Evolutionary conservation across 2,888 invertebrate species (phyloP), one percentile per base, ranked within the genome.

Genomic region (Fragum sueziense): DNA sequence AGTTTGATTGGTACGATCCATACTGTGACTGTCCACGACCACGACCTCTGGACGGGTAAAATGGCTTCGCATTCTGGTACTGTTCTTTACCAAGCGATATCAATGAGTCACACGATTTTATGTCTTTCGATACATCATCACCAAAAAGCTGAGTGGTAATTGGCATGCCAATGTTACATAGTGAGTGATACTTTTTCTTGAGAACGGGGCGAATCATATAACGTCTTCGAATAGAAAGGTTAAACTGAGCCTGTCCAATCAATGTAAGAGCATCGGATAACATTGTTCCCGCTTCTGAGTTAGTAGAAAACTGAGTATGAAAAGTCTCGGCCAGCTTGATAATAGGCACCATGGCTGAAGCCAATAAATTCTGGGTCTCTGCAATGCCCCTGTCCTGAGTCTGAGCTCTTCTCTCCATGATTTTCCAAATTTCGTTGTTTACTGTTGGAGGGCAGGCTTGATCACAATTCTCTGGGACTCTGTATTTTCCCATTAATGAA

Each of bases 371-470:
- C 34, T 78, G 78, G 22, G 70, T 70, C 9, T 73, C 78, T 4
- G 41, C 73, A 14, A 78, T 29, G 37, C 34, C n/a, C 7, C 37
- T 27, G 29, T 78, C 78, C 6, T 73, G 51, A 31, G 41, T 37
- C 25, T 57, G 57, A 6, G 37, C 33, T 62, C 29, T 73, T 17
- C 41, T 78, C 11, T 69, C 73, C 29, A 70, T 25, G 4, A 78
- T 27, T 61, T 69, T 73, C 78, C 73, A 78, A 7, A 78, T 34
- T 37, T 78, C 78, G 6, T 27, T 17, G 51, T 73, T 78, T 3
- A 78, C 62, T 9, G 70, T 7, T 25, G 78, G 78, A n/a, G 69
- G 59, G 7, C 59, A 2, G n/a, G 54, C 20, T 20, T 31, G 67
- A 22, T 57, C 61, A 51, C 57, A 68, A 51, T 77, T 77, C 31